Evolutionary conservation across 2,888 invertebrate species (phyloP), one percentile per base, ranked within the genome.

Genomic region (Mactromeris polynyma): DNA sequence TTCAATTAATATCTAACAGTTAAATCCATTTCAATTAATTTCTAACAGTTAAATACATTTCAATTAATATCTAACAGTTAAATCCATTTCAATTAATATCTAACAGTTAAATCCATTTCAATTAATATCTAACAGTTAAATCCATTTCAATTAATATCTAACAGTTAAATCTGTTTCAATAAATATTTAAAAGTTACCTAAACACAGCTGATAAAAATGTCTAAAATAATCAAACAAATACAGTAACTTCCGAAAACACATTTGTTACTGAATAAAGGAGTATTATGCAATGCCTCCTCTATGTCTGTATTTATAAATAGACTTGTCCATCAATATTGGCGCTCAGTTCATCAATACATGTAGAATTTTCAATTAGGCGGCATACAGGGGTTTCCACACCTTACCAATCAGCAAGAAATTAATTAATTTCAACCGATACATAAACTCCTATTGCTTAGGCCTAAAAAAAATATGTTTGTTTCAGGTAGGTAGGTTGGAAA

Each of bases 341-440:
- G 11, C 58, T 6, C 58, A 64, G 26, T 64, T 64, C 58, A 21
- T 58, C n/a, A n/a, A 64, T 64, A 64, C 58, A 64, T 64, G 26
- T 64, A 64, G 58, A 64, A 64, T 26, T 64, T 64, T 46, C 46
- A 64, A 64, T 26, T 64, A 64, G 58, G 9, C n/a, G 26, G 26
- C n/a, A 26, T 64, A 64, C n/a, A 26, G 9, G 26, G n/a, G n/a
- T 26, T n/a, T 64, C 26, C 58, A 26, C 58, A 64, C 58, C 26
- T 64, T 64, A 64, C 58, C 11, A 26, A 64, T 64, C 58, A 64
- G 58, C 58, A 26, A 9, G 26, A 26, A 64, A 64, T 64, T 64
- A 64, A 64, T 64, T 64, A 64, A 64, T 64, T 64, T 64, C n/a
- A 64, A 64, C 58, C 58, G 9, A 64, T 64, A 9, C 58, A 64